phyloP scores from a whole-genome alignment of 92 coral and sea anemone species.

The Zoanthus sociatus region DNA sequence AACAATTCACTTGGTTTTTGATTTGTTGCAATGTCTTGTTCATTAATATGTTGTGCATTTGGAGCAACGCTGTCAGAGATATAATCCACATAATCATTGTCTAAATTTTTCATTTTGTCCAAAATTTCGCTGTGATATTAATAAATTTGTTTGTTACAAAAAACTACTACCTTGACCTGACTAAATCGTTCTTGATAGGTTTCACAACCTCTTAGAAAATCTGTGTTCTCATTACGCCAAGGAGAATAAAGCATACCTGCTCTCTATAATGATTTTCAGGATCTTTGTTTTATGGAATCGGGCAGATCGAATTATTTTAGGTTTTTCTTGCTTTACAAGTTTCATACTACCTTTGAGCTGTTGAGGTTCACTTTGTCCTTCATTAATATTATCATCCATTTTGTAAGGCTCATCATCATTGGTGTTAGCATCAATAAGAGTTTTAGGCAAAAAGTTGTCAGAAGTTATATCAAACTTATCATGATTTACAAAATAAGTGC shows the following conservation, averaged over 20 bases:
- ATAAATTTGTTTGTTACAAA: neutral
- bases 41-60: constrained; percentile 29
- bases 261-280: constrained; percentile 44
- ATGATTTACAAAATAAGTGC: constrained; percentile 46
- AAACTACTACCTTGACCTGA: neutral
- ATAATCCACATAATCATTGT: neutral
- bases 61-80: constrained; percentile 10
- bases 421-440: constrained; percentile 28
- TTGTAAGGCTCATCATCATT: neutral
- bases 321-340: constrained; percentile 19
- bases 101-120: constrained; percentile 39
- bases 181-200: constrained; percentile 37
- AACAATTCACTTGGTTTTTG: constrained; percentile 65
- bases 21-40: constrained; percentile 1
- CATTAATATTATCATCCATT: constrained; percentile 33
- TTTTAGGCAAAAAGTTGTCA: constrained; percentile 51
- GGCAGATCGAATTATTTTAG: constrained; percentile 31
- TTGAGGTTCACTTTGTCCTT: neutral
- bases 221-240: constrained; percentile 43
- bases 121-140: constrained; percentile 11
- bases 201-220: constrained; percentile 35
- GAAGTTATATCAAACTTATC: neutral
- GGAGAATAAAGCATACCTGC: constrained; percentile 70
- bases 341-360: constrained; percentile 48
- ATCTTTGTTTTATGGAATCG: constrained; percentile 24